A percentile compares a stretch with the other conserved stretches of the same genome.
Evolutionary conservation across 2,797 vertebrate species (phyloP).

Genomic region (Cichlasoma orientale): DNA sequence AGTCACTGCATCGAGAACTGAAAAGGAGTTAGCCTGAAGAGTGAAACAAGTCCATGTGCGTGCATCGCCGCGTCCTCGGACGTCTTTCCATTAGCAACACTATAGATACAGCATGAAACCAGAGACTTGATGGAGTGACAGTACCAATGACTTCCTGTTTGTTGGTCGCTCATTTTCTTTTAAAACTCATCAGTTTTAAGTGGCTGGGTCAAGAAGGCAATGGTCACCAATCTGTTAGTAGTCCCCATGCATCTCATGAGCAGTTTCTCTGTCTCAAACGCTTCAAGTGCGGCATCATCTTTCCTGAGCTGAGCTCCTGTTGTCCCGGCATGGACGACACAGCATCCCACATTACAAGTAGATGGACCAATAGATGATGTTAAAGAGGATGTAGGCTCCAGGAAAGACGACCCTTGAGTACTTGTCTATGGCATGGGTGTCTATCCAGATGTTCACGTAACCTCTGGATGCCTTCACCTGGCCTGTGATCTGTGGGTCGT

Average conservation of each 20-base stretch:
- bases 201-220: conserved; percentile 74
- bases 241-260: conserved; percentile 37
- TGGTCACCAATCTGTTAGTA: conserved; percentile 49
- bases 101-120: conserved; percentile 36
- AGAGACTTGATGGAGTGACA: conserved; percentile 14
- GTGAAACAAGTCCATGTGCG: background rate
- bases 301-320: conserved; percentile 9
- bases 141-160: conserved; percentile 18
- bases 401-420: conserved; percentile 96
- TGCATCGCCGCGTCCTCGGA: conserved; percentile 9
- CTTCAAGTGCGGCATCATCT: conserved; percentile 7
- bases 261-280: conserved; percentile 41
- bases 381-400: conserved; percentile 95
- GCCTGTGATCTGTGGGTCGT: conserved; percentile 81
- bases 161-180: conserved; percentile 20
- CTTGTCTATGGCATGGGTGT: conserved; percentile 96
- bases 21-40: conserved; percentile 6
- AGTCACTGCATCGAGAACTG: conserved; percentile 43
- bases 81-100: conserved; percentile 6
- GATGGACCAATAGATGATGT: conserved; percentile 98
- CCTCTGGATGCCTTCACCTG: conserved; percentile 84
- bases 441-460: conserved; percentile 90
- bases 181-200: conserved; percentile 58
- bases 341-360: conserved; percentile 82
- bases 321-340: background rate